These are phyloP conservation scores for Hippopotamus amphibius DNA, from an alignment of 2,113 vertebrate species.

Conservation along the genomic window DNA sequence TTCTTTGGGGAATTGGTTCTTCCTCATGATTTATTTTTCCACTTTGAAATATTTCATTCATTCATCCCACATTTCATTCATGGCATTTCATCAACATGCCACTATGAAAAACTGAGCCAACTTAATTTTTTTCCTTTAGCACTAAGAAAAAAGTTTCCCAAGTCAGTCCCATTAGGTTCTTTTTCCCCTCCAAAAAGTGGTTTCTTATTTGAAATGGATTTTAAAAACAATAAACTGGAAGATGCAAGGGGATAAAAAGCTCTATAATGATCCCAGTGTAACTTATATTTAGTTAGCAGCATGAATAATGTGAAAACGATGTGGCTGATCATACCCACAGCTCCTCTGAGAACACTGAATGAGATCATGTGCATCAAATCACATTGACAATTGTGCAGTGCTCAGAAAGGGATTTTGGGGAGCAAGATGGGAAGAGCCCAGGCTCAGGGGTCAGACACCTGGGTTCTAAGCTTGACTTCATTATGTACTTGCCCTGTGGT, in stretches of 20 bases:
- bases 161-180: background rate
- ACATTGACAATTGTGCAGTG: too few relatives aligned
- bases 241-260: too few relatives aligned
- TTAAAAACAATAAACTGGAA: slow-evolving; percentile 4
- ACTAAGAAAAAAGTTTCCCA: background rate
- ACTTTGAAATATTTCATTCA: slow-evolving; percentile 74
- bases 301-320: background rate
- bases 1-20: slow-evolving; percentile 75
- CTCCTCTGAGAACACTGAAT: background rate
- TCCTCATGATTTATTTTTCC: slow-evolving; percentile 75
- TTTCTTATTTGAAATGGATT: background rate
- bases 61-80: slow-evolving; percentile 76
- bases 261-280: background rate
- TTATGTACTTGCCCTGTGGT: background rate
- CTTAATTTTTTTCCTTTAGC: slow-evolving; percentile 60
- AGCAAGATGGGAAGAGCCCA: background rate
- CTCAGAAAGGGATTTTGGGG: background rate
- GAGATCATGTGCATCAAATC: background rate
- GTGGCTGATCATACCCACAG: background rate
- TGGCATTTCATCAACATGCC: slow-evolving; percentile 75
- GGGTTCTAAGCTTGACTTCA: background rate
- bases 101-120: slow-evolving; percentile 61
- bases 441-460: background rate
- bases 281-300: background rate
- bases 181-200: background rate